These are phyloP conservation scores for Orchesella cincta DNA, from an alignment of 1,140 invertebrate genomes.

Conservation along the genomic window DNA sequence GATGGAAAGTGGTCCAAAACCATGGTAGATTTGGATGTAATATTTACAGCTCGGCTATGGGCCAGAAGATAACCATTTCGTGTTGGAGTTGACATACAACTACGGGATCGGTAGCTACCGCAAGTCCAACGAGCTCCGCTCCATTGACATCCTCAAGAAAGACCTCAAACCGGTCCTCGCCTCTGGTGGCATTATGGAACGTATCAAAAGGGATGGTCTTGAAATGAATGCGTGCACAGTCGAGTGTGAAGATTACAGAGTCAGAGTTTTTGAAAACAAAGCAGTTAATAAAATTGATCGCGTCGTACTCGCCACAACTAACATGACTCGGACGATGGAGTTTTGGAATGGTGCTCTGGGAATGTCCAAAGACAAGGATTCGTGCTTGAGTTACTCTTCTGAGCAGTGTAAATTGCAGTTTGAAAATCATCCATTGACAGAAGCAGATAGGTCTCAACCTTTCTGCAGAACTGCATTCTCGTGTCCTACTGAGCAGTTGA, in stretches of 20 bases:
- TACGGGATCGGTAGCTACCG: slow-evolving; percentile 84
- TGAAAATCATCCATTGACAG: slow-evolving; percentile 52
- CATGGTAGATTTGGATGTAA: no score
- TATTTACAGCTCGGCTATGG: no score
- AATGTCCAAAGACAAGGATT: slow-evolving; percentile 68
- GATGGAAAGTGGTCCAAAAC: slow-evolving; percentile 98
- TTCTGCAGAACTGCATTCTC: slow-evolving; percentile 95
- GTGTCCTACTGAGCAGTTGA: slow-evolving; percentile 74
- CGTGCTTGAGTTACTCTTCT: slow-evolving; percentile 71
- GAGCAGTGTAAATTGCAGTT: slow-evolving; percentile 70
- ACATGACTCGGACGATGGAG: slow-evolving; percentile 72
- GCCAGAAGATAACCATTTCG: slow-evolving; percentile 91
- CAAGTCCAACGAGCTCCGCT: background rate
- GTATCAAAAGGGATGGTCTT: background rate
- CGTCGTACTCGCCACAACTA: slow-evolving; percentile 63
- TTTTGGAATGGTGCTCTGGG: slow-evolving; percentile 82
- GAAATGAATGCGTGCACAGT: background rate
- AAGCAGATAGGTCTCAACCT: slow-evolving; percentile 74
- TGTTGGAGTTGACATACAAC: slow-evolving; percentile 96
- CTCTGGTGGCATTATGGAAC: background rate
- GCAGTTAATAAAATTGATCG: background rate
- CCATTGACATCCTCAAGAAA: slow-evolving; percentile 10
- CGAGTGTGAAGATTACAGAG: background rate
- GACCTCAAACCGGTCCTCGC: background rate
- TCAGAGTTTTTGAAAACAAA: background rate